A percentile compares a stretch with the other conserved stretches of the same genome.
Evolutionary conservation across 1,140 invertebrate species (phyloP).

Genomic region (Proctacanthus coquilletti): DNA sequence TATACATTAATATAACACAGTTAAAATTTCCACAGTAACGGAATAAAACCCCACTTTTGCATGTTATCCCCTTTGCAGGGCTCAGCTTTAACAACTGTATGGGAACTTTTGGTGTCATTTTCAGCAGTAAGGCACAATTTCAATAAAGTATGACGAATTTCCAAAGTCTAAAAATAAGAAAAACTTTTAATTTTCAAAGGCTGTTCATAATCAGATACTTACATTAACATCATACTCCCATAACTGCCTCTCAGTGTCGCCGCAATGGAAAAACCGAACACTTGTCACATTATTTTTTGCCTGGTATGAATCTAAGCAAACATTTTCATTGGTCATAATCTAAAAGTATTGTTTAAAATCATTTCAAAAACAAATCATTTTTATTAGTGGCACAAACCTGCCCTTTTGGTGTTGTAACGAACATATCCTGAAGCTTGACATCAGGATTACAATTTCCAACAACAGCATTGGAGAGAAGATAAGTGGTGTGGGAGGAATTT

Average conservation of each 20-base stretch:
- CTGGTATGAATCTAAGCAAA: constrained; percentile 22
- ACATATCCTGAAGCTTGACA: constrained; percentile 48
- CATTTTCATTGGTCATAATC: constrained; percentile 29
- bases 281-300: constrained; percentile 19
- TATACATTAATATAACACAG: no score
- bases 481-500: no score
- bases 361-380: not conserved
- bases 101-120: constrained; percentile 14
- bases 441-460: constrained; percentile 32
- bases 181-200: not conserved
- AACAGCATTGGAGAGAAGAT: constrained; percentile 18
- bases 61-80: constrained; percentile 24
- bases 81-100: constrained; percentile 18
- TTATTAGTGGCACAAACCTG: constrained; percentile 6
- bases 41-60: constrained; percentile 27
- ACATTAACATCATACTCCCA: constrained; percentile 29
- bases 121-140: constrained; percentile 24
- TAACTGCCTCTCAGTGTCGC: constrained; percentile 14
- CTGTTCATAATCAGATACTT: constrained; percentile 9
- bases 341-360: not conserved
- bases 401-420: constrained; percentile 51
- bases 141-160: constrained; percentile 20
- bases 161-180: constrained; percentile 16
- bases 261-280: constrained; percentile 19
- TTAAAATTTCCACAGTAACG: constrained; percentile 26